These are phyloP conservation scores for Heliconius congener DNA, from an alignment of 1,140 invertebrate genomes.

Conservation along the genomic window DNA sequence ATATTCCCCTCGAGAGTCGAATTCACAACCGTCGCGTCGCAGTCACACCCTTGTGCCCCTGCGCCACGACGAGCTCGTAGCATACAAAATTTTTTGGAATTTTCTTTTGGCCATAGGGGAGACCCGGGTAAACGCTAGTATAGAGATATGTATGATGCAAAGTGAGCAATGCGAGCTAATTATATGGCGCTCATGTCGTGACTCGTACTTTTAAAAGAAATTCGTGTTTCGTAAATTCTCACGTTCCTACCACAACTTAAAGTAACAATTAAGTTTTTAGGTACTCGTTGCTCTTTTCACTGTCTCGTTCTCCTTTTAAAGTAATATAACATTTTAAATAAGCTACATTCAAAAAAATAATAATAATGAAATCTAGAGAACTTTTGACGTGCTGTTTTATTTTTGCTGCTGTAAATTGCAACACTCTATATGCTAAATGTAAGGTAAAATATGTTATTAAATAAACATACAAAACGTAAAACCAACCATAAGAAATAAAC, in stretches of 20 bases:
- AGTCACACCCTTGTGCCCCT: too few relatives aligned
- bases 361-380: neutral
- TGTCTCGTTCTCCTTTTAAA: neutral
- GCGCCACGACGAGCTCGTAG: too few relatives aligned
- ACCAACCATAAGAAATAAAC: neutral
- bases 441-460: neutral
- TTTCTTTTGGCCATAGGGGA: too few relatives aligned
- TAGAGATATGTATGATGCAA: neutral
- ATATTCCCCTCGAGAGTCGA: too few relatives aligned
- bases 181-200: slow-evolving; percentile 12
- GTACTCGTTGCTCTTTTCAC: neutral
- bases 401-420: neutral
- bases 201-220: neutral
- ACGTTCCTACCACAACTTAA: neutral
- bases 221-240: slow-evolving; percentile 9
- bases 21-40: too few relatives aligned
- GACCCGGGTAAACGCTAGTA: too few relatives aligned
- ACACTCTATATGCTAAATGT: neutral
- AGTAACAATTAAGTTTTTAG: neutral
- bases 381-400: neutral
- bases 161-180: neutral
- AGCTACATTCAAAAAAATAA: neutral
- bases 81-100: too few relatives aligned
- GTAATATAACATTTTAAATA: neutral
- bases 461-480: neutral